Conservation (phyloP, 2,888 invertebrate genomes). For the Dynastes hyllus region DNA sequence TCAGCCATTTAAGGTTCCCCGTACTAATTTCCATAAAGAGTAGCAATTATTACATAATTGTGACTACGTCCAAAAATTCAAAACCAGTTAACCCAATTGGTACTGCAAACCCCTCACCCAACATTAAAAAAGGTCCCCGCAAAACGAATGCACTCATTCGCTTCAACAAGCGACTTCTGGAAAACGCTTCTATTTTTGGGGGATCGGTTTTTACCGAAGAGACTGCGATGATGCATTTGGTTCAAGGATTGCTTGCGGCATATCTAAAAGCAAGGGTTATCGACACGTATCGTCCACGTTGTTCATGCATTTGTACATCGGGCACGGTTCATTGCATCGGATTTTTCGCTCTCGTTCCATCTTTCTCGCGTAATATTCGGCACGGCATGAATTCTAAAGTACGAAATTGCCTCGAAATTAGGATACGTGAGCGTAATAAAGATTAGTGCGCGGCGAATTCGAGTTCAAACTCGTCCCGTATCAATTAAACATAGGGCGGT, state of each 20-base stretch:
- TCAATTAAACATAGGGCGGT: constrained; percentile 21
- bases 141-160: background rate
- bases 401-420: constrained; percentile 28
- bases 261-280: background rate
- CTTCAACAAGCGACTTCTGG: constrained; percentile 10
- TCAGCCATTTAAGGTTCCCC: no score
- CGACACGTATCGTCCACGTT: background rate
- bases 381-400: constrained; percentile 28
- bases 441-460: background rate
- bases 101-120: background rate
- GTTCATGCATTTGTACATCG: background rate
- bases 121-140: no score
- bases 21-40: no score
- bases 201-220: constrained; percentile 6
- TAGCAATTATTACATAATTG: no score
- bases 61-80: no score
- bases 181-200: constrained; percentile 30
- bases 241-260: constrained; percentile 14
- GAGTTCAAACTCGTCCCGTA: background rate
- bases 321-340: constrained; percentile 18
- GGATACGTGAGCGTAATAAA: constrained; percentile 37
- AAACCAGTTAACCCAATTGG: no score
- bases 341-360: background rate
- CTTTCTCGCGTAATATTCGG: constrained; percentile 19
- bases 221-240: constrained; percentile 24